These are phyloP conservation scores for Xenotilapia longispinis DNA, from an alignment of 2,113 vertebrate genomes.

Conservation along the genomic window DNA sequence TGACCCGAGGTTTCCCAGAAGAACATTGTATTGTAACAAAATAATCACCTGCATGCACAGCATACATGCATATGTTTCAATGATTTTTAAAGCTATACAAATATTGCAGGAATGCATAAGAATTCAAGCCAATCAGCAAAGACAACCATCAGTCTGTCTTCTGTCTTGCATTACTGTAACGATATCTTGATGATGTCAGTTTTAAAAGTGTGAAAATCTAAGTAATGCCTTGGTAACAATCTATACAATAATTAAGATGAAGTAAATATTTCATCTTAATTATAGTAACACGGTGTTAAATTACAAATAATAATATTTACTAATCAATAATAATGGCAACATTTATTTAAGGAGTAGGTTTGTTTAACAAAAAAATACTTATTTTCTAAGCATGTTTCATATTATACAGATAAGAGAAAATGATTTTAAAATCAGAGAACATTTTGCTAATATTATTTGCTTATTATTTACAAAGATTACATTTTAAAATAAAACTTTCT, in stretches of 20 bases:
- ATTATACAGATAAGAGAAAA: neutral
- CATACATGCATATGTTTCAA: neutral
- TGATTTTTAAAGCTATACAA: neutral
- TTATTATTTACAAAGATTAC: neutral
- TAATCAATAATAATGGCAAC: neutral
- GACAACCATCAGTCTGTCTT: neutral
- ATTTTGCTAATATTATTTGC: neutral
- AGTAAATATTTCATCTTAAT: neutral
- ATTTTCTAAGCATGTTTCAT: neutral
- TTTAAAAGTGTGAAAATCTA: neutral
- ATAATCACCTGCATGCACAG: neutral
- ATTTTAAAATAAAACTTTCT: neutral
- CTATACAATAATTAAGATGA: neutral
- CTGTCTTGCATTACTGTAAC: neutral
- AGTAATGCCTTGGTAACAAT: neutral
- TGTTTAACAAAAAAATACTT: neutral
- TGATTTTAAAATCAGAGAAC: fast-evolving
- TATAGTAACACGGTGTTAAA: neutral
- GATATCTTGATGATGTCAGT: neutral
- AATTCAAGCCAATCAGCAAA: neutral
- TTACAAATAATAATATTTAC: neutral
- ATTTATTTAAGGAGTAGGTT: neutral
- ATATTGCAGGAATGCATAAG: neutral
- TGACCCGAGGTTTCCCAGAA: neutral
- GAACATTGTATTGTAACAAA: neutral